Evolutionary conservation across 2,113 vertebrate genomes (phyloP), one percentile per base, ranked within the genome.

Genomic region (Lagenorhynchus albirostris): DNA sequence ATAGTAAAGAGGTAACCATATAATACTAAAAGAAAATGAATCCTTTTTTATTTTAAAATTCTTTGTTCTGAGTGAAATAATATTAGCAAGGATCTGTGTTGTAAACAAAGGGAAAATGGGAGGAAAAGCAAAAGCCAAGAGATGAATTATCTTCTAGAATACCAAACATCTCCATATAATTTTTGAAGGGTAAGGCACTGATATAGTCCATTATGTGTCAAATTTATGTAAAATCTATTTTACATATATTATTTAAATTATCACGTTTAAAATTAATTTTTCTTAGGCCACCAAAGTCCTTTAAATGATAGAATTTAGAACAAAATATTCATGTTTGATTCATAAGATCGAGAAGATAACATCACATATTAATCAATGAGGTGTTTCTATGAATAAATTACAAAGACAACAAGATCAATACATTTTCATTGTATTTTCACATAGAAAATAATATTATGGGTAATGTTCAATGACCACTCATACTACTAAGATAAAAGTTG

Each of bases 351-450:
- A 62, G 67, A 44, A 67, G n/a, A 60, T 92, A 77, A 67, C 4
- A 82, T n/a, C 6, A 1, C 74, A 53, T 31, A 23, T 89, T 74
- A 74, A 58, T 47, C 5, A 63, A 44, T 91, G 73, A 20, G 5
- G 18, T 83, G 60, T 94, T 80, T 74, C 15, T 23, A 53, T 63
- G 36, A 83, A 76, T 3, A 83, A 58, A 13, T 68, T 95, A 50
- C 4, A 86, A 67, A 91, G 8, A 36, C 47, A 47, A 8, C 8
- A 62, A 81, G 79, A 89, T 15, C 8, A 76, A 53, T 84, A 89
- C 3, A 50, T 91, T 95, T 97, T 77, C n/a, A 33, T 58, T 95
- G 89, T 94, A 36, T 92, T 79, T 87, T 53, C 60, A 79, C 5
- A 8, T 21, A 83, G 33, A 55, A 89, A 62, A 76, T n/a, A 76